These are phyloP conservation scores for Perithous albicinctus DNA, from an alignment of 2,888 invertebrate genomes.

Conservation along the genomic window DNA sequence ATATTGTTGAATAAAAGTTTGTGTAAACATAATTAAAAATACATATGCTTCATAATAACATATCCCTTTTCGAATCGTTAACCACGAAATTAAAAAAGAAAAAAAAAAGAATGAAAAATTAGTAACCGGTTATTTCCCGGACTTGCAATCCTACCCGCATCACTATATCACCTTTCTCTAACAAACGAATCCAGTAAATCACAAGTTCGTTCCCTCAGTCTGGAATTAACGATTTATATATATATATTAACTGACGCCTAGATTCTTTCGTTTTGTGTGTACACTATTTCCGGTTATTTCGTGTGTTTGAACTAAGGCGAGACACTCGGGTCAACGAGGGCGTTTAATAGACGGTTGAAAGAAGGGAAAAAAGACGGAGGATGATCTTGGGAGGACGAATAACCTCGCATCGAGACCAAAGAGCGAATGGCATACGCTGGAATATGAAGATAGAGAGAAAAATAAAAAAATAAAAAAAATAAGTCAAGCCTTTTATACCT, in stretches of 20 bases:
- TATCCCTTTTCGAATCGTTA: no score
- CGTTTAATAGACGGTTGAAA: constrained; percentile 5
- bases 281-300: constrained; percentile 17
- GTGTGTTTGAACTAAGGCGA: constrained; percentile 12
- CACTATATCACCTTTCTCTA: constrained; percentile 26
- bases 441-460: no score
- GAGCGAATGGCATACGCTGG: no score
- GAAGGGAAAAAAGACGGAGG: background rate
- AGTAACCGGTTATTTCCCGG: no score
- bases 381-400: background rate
- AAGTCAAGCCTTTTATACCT: constrained; percentile 7
- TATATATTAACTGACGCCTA: constrained; percentile 14
- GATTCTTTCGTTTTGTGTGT: background rate
- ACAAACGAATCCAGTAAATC: constrained; percentile 55
- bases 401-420: constrained; percentile 14
- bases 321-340: background rate
- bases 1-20: no score
- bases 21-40: no score
- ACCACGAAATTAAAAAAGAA: no score
- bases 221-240: constrained; percentile 52
- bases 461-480: constrained; percentile 15
- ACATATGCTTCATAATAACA: no score
- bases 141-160: constrained; percentile 49
- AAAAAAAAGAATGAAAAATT: no score
- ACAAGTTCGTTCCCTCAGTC: constrained; percentile 11